Percentiles rank a stretch among this genome's conserved stretches.
phyloP scores from a whole-genome alignment of 1,140 invertebrate genomes.

The Nasonia vitripennis region DNA sequence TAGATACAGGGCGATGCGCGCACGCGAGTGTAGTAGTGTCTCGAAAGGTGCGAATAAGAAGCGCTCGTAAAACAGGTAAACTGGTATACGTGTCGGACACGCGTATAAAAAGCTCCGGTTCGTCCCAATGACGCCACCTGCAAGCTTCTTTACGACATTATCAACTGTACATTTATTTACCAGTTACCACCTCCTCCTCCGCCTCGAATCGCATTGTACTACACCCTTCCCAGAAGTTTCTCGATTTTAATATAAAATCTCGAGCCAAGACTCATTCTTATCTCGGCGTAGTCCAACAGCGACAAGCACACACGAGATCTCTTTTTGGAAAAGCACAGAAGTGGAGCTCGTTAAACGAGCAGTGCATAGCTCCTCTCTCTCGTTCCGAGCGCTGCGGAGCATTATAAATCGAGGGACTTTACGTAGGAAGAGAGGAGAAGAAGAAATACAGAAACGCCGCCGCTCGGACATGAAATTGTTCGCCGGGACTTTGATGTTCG shows the following conservation, averaged over 20 bases:
- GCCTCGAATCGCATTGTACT: background rate
- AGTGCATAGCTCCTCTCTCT: background rate
- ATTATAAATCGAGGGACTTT: conserved; percentile 32
- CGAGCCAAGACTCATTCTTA: too few relatives aligned
- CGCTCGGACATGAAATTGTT: conserved; percentile 39
- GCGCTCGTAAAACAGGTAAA: conserved; percentile 60
- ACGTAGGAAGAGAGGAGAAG: conserved; percentile 2
- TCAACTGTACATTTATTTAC: conserved; percentile 47
- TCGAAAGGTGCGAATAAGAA: conserved; percentile 52
- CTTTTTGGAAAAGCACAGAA: background rate
- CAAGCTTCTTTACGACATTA: conserved; percentile 60
- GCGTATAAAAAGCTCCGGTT: conserved; percentile 56
- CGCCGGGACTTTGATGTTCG: conserved; percentile 41
- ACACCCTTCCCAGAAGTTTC: background rate
- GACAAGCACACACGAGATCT: background rate
- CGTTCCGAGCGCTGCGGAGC: background rate
- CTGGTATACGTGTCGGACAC: conserved; percentile 56
- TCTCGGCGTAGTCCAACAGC: background rate
- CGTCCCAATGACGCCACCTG: conserved; percentile 57
- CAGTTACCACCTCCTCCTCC: conserved; percentile 28
- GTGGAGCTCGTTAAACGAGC: conserved; percentile 9
- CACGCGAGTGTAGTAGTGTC: conserved; percentile 20
- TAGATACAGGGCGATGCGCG: background rate
- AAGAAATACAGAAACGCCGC: background rate
- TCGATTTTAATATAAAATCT: background rate